phyloP scores from a whole-genome alignment of 2,113 vertebrate species.

The Bagarius yarrelli region DNA sequence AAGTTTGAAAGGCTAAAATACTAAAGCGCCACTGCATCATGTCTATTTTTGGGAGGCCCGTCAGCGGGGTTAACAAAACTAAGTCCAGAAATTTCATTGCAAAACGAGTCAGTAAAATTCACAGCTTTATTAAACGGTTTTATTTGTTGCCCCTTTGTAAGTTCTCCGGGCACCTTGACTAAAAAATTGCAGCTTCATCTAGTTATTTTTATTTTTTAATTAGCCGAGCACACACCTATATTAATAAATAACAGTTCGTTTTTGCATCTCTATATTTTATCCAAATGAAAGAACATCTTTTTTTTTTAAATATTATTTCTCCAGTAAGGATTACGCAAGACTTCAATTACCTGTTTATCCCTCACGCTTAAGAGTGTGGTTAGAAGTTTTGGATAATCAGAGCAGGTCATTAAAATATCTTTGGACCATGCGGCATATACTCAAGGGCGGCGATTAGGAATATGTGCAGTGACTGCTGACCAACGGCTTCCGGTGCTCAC shows the following conservation, averaged over 20 bases:
- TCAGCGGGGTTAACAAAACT: too few species aligned
- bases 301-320: background rate
- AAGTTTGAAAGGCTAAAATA: background rate
- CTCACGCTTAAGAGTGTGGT: background rate
- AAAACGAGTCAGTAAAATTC: too few species aligned
- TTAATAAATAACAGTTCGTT: background rate
- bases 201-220: background rate
- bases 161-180: background rate
- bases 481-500: constrained; percentile 30
- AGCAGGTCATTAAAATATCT: constrained; percentile 60
- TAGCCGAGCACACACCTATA: too few species aligned
- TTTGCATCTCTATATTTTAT: background rate
- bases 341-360: constrained; percentile 57
- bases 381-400: constrained; percentile 40
- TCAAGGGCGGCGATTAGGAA: constrained; percentile 55
- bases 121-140: too few species aligned
- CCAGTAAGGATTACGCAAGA: constrained; percentile 46
- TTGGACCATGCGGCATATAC: constrained; percentile 51
- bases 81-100: background rate
- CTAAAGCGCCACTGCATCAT: background rate
- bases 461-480: constrained; percentile 46
- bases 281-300: background rate
- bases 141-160: too few species aligned
- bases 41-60: background rate
- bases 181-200: background rate